Percentiles rank a stretch among this genome's conserved stretches.
phyloP scores from a whole-genome alignment of 2,113 vertebrate species.

The Penelope pileata region DNA sequence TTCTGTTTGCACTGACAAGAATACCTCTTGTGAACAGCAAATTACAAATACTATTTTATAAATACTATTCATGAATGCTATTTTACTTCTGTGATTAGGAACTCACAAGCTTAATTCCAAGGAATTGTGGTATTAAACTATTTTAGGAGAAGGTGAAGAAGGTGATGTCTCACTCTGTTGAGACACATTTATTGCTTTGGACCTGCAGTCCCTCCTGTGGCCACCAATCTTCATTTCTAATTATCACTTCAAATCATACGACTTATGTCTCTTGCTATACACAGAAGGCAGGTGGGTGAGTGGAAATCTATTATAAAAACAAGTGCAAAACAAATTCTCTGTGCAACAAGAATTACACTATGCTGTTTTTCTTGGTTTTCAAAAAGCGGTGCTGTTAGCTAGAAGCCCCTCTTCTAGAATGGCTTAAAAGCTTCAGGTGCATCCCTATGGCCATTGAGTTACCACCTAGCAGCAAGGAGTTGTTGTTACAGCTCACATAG shows the following conservation, averaged over 20 bases:
- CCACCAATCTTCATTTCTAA: conserved; percentile 44
- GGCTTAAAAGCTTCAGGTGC: background rate
- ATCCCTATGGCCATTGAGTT: background rate
- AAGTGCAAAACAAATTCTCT: too few relatives aligned
- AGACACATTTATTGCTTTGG: conserved; percentile 11
- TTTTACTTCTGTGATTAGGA: background rate
- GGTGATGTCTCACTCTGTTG: background rate
- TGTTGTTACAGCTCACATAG: background rate
- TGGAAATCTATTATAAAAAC: conserved; percentile 50
- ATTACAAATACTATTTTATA: background rate
- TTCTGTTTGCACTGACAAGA: background rate
- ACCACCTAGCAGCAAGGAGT: background rate
- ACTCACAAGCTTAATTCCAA: background rate
- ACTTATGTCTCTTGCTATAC: conserved; percentile 11
- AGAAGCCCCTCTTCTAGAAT: background rate
- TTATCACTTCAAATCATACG: conserved; percentile 52
- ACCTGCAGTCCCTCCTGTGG: conserved; percentile 3
- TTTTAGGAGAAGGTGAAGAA: background rate
- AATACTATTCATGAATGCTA: background rate
- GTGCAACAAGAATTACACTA: background rate
- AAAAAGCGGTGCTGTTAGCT: background rate
- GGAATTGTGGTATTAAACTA: background rate
- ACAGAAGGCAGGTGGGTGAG: conserved; percentile 63
- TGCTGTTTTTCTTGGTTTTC: background rate
- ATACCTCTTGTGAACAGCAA: background rate